Conservation (phyloP, 30 jellyfish, hydroid and myxozoan species). For the Aurelia coerulea region DNA sequence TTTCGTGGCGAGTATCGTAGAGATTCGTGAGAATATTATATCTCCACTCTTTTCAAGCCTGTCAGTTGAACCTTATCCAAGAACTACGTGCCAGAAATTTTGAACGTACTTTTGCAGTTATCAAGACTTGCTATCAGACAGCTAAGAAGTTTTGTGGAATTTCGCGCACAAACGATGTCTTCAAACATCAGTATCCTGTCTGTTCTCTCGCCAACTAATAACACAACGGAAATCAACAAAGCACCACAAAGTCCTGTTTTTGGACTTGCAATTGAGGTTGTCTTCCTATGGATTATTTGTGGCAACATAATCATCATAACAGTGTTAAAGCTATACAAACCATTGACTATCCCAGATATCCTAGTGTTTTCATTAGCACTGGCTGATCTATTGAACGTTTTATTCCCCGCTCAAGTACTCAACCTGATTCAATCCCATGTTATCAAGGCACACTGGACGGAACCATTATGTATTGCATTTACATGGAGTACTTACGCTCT, state of each 20-base stretch:
- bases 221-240: background rate
- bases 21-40: no score
- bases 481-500: conserved; percentile 56
- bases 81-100: no score
- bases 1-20: no score
- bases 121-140: no score
- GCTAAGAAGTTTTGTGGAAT: no score
- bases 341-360: conserved; percentile 79
- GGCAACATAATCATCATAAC: conserved; percentile 59
- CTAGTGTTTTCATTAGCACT: conserved; percentile 80
- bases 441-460: conserved; percentile 41
- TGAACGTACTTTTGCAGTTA: no score
- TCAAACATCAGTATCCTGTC: background rate
- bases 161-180: no score
- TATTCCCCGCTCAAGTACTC: conserved; percentile 67
- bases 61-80: no score
- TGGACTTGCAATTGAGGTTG: conserved; percentile 55
- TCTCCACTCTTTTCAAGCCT: no score
- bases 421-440: conserved; percentile 35
- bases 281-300: conserved; percentile 43
- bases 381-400: conserved; percentile 62
- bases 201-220: background rate
- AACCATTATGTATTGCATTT: conserved; percentile 44
- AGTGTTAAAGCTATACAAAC: conserved; percentile 73
- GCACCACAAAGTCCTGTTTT: conserved; percentile 1